Evolutionary conservation across 2,888 invertebrate genomes (phyloP).

Genomic region (Tachina lurida): DNA sequence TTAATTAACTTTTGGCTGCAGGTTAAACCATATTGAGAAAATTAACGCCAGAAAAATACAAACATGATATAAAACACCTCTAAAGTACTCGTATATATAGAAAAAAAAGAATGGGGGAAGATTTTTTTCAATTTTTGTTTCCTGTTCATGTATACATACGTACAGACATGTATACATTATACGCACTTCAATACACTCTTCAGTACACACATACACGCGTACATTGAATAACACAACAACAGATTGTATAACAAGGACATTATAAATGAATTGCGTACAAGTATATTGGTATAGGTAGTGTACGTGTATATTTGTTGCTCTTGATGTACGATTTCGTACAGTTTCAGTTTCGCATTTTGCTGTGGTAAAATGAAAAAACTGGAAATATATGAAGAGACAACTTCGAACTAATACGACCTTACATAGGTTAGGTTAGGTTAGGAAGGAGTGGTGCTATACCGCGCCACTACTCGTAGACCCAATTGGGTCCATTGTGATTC

Average conservation of each 20-base stretch:
- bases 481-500: no score
- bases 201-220: background rate
- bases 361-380: background rate
- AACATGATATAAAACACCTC: constrained; percentile 69
- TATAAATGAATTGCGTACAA: constrained; percentile 55
- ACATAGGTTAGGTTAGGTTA: no score
- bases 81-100: constrained; percentile 41
- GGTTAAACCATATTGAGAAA: constrained; percentile 81
- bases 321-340: background rate
- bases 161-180: constrained; percentile 29
- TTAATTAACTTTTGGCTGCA: constrained; percentile 83
- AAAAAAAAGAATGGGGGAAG: constrained; percentile 28
- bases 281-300: constrained; percentile 1
- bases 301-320: background rate
- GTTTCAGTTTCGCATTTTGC: background rate
- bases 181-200: constrained; percentile 1
- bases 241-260: constrained; percentile 65
- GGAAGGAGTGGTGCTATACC: no score
- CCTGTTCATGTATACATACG: constrained; percentile 69
- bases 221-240: constrained; percentile 49
- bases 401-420: background rate
- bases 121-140: constrained; percentile 22
- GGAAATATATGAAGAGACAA: background rate
- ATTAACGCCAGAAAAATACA: constrained; percentile 78
- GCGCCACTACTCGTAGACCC: no score